Base-by-base conservation (phyloP, 2,113 vertebrate species). In the Catagonus wagneri region DNA sequence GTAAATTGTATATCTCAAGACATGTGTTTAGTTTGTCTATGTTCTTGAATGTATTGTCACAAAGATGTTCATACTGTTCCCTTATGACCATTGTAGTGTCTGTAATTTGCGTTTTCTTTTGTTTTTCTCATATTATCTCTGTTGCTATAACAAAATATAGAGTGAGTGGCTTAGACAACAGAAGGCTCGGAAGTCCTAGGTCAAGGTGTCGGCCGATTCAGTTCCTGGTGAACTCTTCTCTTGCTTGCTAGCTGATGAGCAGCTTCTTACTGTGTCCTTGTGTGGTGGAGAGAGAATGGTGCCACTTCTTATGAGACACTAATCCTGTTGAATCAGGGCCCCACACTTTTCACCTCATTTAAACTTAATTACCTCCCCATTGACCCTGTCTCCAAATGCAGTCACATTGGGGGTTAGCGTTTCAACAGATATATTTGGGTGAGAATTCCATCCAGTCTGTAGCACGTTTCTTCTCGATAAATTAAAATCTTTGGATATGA, bases 51-150 rank as follows among this genome's bases (percentile, higher is more conserved):
- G 52, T 81, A n/a, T 65, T 72, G 54, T 7, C 34, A 52, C 88
- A 80, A 89, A 80, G 7, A 54, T 63, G 25, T 69, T 54, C 58
- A 16, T 36, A 54, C 66, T n/a, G 83, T n/a, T 71, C 34, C 75
- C 29, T 93, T 84, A 58, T 79, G 27, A 90, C 20, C 52, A 90
- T 78, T 90, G 87, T 83, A 90, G 36, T 78, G 29, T 90, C 60
- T 56, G 7, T 39, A 20, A 72, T 91, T 83, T 78, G 16, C 36
- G 32, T 71, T 52, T 88, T 36, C 69, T 93, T 87, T 39, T 23
- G 50, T 83, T 71, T 68, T 83, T 39, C 34, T 75, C 44, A 68
- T 15, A 11, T 12, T 78, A 4, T 39, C 34, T 81, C 74, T 15
- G 83, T 23, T 74, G 11, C 78, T 56, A 54, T 76, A 25, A 29